Percentiles rank a stretch among this genome's conserved stretches.
Evolutionary conservation across 2,113 vertebrate species (phyloP).

Genomic region (Cololabis saira): DNA sequence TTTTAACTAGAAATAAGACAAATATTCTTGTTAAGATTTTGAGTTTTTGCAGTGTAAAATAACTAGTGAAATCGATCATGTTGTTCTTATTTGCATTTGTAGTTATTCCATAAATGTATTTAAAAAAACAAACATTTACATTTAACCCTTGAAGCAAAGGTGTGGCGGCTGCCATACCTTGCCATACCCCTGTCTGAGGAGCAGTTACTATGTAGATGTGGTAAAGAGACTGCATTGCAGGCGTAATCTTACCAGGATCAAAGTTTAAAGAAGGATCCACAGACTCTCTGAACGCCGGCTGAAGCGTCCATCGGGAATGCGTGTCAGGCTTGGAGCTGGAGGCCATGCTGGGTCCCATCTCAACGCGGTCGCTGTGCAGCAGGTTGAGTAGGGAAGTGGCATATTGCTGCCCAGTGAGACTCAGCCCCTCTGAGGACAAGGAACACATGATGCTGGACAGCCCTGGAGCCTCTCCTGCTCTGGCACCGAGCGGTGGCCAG

Average conservation of each 20-base stretch:
- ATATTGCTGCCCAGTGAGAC: conserved; percentile 80
- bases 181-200: too few species aligned
- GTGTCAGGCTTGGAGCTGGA: conserved; percentile 80
- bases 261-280: conserved; percentile 56
- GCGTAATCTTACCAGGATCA: conserved; percentile 70
- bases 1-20: too few species aligned
- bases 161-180: too few species aligned
- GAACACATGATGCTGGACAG: conserved; percentile 61
- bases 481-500: conserved; percentile 53
- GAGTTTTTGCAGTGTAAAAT: too few species aligned
- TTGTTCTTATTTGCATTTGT: too few species aligned
- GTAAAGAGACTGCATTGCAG: conserved; percentile 4
- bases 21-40: too few species aligned
- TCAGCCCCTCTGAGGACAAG: conserved; percentile 57
- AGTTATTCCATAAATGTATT: too few species aligned
- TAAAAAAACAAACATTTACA: too few species aligned
- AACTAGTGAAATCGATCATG: too few species aligned
- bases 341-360: conserved; percentile 72
- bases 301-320: conserved; percentile 65
- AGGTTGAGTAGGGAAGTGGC: conserved; percentile 84
- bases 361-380: conserved; percentile 83
- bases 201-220: not conserved
- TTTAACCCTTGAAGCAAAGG: too few species aligned
- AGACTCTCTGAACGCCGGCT: conserved; percentile 68
- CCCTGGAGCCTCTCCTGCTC: conserved; percentile 42